Percentiles rank a stretch among this genome's conserved stretches.
Conservation (phyloP, 2,797 vertebrate genomes). For the Neosilurus hyrtlii region DNA sequence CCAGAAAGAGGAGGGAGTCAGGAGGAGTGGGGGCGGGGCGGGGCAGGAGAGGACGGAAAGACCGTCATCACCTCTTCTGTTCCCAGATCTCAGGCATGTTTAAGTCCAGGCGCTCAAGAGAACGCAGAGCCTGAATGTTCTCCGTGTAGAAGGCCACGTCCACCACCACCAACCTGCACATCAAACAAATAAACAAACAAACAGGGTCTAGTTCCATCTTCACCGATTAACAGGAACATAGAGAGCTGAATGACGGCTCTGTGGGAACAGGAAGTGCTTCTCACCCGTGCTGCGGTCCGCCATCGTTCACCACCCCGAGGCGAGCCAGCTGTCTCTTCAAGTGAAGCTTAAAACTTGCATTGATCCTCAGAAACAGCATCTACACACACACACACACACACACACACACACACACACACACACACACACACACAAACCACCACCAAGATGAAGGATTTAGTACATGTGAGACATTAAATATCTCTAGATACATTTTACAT, state of each 20-base stretch:
- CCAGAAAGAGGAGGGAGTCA: neutral
- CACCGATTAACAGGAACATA: neutral
- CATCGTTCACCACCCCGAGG: conserved; percentile 90
- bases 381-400: conserved; percentile 55
- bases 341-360: conserved; percentile 89
- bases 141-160: conserved; percentile 97
- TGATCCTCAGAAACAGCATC: conserved; percentile 93
- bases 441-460: neutral
- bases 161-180: conserved; percentile 86
- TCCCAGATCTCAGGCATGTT: conserved; percentile 98
- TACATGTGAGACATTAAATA: neutral
- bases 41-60: conserved; percentile 18
- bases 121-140: conserved; percentile 90
- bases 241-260: neutral
- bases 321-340: conserved; percentile 91
- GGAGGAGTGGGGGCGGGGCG: neutral
- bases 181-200: neutral
- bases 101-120: conserved; percentile 86
- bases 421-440: no score
- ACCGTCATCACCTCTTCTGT: conserved; percentile 93
- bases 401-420: conserved; percentile 22
- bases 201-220: neutral
- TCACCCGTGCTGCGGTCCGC: conserved; percentile 92
- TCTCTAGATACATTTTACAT: neutral
- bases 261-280: conserved; percentile 10